Evolutionary conservation across 2,797 vertebrate species (phyloP).

Genomic region (Lycodopsis pacificus): DNA sequence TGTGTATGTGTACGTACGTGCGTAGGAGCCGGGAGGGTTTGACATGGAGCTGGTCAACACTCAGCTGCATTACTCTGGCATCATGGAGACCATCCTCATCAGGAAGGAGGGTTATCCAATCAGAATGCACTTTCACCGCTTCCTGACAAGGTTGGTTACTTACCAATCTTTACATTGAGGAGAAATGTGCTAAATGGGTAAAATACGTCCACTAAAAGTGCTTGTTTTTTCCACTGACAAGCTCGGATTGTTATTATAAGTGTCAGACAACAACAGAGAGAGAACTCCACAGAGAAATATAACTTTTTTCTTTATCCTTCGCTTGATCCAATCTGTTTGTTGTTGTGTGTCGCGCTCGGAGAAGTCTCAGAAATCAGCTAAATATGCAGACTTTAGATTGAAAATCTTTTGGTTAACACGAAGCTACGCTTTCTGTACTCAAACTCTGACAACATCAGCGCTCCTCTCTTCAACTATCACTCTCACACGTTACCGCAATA

Average conservation of each 20-base stretch:
- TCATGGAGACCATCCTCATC: conserved; percentile 95
- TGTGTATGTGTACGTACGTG: conserved; percentile 11
- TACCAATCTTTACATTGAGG: neutral
- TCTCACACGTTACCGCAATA: too few species aligned
- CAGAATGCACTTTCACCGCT: conserved; percentile 90
- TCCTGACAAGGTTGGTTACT: conserved; percentile 88
- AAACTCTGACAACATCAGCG: too few species aligned
- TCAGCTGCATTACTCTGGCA: conserved; percentile 93
- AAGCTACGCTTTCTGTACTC: too few species aligned
- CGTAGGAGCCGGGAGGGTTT: conserved; percentile 90
- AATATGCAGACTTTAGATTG: too few species aligned
- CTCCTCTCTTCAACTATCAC: too few species aligned
- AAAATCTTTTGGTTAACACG: too few species aligned
- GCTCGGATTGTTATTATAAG: too few species aligned
- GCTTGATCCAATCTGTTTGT: too few species aligned
- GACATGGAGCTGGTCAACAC: conserved; percentile 89
- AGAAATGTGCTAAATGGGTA: conserved; percentile 3
- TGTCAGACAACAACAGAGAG: neutral
- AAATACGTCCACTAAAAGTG: neutral
- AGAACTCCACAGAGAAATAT: neutral
- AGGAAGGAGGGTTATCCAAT: conserved; percentile 94
- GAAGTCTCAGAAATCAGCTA: too few species aligned
- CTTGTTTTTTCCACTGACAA: too few species aligned
- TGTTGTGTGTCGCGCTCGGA: neutral
- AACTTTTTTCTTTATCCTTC: too few species aligned